phyloP scores from a whole-genome alignment of 2,113 vertebrate genomes.

The Cynocephalus volans region DNA sequence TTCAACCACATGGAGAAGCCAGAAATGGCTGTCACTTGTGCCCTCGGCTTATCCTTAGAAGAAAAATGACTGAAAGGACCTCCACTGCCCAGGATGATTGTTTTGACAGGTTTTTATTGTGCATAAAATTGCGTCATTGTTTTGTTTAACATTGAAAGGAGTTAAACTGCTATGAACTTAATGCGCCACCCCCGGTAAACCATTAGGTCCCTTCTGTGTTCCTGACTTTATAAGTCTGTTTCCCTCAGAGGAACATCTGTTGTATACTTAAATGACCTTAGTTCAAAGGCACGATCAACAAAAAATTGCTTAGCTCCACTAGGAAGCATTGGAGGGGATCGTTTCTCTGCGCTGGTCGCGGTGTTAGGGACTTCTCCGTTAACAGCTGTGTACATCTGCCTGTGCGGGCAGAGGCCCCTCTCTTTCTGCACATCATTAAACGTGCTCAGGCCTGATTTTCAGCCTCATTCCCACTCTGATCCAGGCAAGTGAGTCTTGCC shows the following conservation, averaged over 20 bases:
- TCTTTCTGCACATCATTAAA: constrained; percentile 84
- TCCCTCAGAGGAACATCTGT: constrained; percentile 87
- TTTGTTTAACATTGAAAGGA: constrained; percentile 83
- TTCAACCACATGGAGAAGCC: not conserved
- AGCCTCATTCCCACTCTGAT: constrained; percentile 72
- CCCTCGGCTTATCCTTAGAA: constrained; percentile 70
- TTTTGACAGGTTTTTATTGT: constrained; percentile 86
- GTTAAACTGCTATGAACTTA: constrained; percentile 76
- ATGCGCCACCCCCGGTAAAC: constrained; percentile 77
- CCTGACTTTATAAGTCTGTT: constrained; percentile 84
- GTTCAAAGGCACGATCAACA: constrained; percentile 88
- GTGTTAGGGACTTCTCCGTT: constrained; percentile 82
- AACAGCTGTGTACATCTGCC: constrained; percentile 92
- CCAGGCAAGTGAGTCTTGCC: constrained; percentile 73
- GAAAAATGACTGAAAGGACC: constrained; percentile 81
- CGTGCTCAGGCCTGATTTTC: constrained; percentile 71
- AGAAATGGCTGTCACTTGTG: constrained; percentile 35
- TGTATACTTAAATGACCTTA: constrained; percentile 86
- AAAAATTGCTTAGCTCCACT: constrained; percentile 79
- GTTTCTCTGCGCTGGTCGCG: constrained; percentile 68
- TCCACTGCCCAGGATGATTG: constrained; percentile 80
- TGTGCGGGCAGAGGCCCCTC: constrained; percentile 70
- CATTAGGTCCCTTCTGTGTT: constrained; percentile 81
- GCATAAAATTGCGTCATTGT: constrained; percentile 80
- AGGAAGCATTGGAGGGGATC: constrained; percentile 81